Evolutionary conservation across 2,797 vertebrate genomes (phyloP).

Genomic region (Valencia hispanica): DNA sequence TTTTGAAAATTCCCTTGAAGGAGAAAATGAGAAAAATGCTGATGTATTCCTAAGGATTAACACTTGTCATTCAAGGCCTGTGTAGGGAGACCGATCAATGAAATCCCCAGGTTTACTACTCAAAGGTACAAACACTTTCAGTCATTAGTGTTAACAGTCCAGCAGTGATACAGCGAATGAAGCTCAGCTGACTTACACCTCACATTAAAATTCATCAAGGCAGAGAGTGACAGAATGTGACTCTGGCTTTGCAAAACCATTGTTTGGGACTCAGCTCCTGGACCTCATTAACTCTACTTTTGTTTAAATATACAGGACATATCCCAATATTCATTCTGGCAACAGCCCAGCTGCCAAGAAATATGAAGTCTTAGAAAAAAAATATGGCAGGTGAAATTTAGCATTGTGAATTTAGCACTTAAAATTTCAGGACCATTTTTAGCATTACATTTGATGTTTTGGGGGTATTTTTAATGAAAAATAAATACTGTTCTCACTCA

Average conservation of each 20-base stretch:
- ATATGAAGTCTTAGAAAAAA: neutral
- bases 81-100: conserved; percentile 23
- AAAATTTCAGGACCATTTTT: neutral
- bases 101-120: conserved; percentile 19
- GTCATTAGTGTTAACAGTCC: conserved; percentile 48
- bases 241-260: conserved; percentile 32
- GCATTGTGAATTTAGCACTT: neutral
- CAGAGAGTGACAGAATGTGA: conserved; percentile 54
- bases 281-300: neutral
- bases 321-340: too few relatives aligned
- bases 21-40: neutral
- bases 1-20: neutral
- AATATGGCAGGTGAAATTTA: neutral
- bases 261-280: conserved; percentile 28
- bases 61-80: conserved; percentile 12
- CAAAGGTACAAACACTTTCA: conserved; percentile 7
- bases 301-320: neutral
- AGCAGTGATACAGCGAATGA: conserved; percentile 56
- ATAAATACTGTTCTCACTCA: neutral
- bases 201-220: conserved; percentile 68
- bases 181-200: conserved; percentile 69
- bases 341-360: neutral
- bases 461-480: neutral
- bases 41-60: neutral
- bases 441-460: neutral